Percentiles rank a stretch among this genome's conserved stretches.
phyloP scores from a whole-genome alignment of 2,888 invertebrate genomes.

The Caenorhabditis sp. region DNA sequence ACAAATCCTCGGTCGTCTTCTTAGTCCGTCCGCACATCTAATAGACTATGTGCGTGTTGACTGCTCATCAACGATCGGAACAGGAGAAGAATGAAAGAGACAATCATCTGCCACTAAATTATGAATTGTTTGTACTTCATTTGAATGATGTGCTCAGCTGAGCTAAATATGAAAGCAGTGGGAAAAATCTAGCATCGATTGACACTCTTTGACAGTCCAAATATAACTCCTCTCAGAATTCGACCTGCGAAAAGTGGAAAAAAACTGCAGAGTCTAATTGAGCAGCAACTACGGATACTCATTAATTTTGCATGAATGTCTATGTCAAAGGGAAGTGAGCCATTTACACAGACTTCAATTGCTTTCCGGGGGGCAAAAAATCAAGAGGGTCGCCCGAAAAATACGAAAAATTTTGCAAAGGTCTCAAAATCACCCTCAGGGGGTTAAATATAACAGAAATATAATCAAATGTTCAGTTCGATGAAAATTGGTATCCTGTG shows the following conservation, averaged over 20 bases:
- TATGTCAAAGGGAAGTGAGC: not conserved
- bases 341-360: conserved; percentile 31
- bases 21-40: conserved; percentile 20
- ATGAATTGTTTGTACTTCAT: conserved; percentile 39
- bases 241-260: too few species aligned
- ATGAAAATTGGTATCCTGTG: too few species aligned
- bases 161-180: conserved; percentile 5
- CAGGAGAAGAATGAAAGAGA: not conserved
- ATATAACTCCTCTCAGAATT: too few species aligned
- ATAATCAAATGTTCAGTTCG: too few species aligned
- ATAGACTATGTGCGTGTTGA: conserved; percentile 26
- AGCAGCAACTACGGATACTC: too few species aligned
- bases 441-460: too few species aligned
- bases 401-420: too few species aligned
- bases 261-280: too few species aligned
- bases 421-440: too few species aligned
- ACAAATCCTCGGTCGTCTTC: conserved; percentile 31
- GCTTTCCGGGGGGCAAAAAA: conserved; percentile 48
- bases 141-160: conserved; percentile 48
- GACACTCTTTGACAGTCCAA: too few species aligned
- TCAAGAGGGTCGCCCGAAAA: too few species aligned
- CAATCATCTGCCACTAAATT: conserved; percentile 25
- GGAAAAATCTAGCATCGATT: not conserved
- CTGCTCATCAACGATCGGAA: conserved; percentile 43
- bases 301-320: conserved; percentile 52